Base-by-base conservation (phyloP, 2,797 vertebrate species). In the Eutrigla gurnardus region DNA sequence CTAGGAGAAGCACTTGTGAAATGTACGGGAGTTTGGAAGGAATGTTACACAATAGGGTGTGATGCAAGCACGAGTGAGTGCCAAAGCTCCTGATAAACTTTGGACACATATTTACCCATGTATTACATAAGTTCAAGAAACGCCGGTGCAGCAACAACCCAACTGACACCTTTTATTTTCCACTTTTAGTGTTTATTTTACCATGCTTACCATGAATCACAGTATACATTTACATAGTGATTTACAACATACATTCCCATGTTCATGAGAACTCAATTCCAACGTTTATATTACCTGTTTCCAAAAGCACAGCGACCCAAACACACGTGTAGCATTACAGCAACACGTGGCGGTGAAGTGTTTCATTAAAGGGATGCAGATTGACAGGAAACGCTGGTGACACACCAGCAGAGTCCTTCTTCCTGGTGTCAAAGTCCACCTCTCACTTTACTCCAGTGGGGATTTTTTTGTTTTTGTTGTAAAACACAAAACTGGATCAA, bases 221-320 rank as follows among this genome's bases (percentile, higher is more conserved):
- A 64, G 6, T 17, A 35, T 43, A 49, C 3, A 47, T 63, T 58
- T 40, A 42, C 39, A 65, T 17, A 9, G 33, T 13, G 6, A 4
- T 67, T 49, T 69, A 13, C 17, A 46, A 65, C 37, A 65, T 47
- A 59, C 25, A 77, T 74, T 18, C 55, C 0, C 3, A 43, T 45
- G 6, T 69, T 47, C 40, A 49, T 37, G 68, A 83, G 64, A 83
- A 83, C 77, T 39, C 35, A 15, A 37, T 70, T 84, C 43, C 65
- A 58, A 25, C 39, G 36, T 50, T 70, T 64, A 18, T 42, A 59
- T 42, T 62, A 6, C 35, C 3, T 49, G 37, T 55, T 50, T 35
- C 40, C 2, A 65, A 45, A 49, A 2, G 3, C 5, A 68, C 13
- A 75, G 18, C 71, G 18, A 39, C 14, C 7, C 5, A 58, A 49